These are phyloP conservation scores for Halictus quadricinctus DNA, from an alignment of 2,888 invertebrate species.

Conservation along the genomic window DNA sequence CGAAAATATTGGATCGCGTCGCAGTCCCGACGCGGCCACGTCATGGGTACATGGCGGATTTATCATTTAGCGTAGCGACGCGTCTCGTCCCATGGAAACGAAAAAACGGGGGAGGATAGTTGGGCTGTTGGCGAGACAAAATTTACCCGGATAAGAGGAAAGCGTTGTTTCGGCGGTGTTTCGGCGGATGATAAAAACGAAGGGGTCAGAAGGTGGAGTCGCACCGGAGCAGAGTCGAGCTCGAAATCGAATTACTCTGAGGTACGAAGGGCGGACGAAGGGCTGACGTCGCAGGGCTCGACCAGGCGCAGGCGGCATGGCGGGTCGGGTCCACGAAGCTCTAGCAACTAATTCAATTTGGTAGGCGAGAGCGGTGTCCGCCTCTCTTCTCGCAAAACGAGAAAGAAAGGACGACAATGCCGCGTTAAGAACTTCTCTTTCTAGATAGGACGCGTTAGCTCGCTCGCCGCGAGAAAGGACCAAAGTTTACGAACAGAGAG, in stretches of 20 bases:
- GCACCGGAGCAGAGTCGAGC: not conserved
- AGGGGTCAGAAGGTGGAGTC: not conserved
- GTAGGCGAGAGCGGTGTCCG: constrained; percentile 31
- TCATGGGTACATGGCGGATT: not conserved
- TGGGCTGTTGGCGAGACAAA: not conserved
- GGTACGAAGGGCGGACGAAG: not conserved
- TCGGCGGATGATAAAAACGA: not conserved
- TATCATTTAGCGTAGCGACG: no score
- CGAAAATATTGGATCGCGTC: not conserved
- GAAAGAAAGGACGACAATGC: constrained; percentile 53
- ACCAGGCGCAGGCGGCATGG: constrained; percentile 10
- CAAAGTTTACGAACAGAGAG: constrained; percentile 17
- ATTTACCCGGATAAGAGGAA: not conserved
- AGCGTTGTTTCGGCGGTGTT: not conserved
- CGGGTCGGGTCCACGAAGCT: constrained; percentile 20
- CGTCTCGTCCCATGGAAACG: no score
- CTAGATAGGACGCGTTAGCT: constrained; percentile 41
- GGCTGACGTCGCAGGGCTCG: constrained; percentile 29
- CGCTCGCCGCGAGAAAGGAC: constrained; percentile 29
- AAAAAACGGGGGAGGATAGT: not conserved
- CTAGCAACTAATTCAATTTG: constrained; percentile 58
- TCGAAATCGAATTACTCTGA: constrained; percentile 60
- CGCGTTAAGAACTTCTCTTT: constrained; percentile 59
- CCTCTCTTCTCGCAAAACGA: constrained; percentile 26
- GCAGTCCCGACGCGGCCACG: no score